These are phyloP conservation scores for Chrosomus eos DNA, from an alignment of 2,797 vertebrate species.

Conservation along the genomic window DNA sequence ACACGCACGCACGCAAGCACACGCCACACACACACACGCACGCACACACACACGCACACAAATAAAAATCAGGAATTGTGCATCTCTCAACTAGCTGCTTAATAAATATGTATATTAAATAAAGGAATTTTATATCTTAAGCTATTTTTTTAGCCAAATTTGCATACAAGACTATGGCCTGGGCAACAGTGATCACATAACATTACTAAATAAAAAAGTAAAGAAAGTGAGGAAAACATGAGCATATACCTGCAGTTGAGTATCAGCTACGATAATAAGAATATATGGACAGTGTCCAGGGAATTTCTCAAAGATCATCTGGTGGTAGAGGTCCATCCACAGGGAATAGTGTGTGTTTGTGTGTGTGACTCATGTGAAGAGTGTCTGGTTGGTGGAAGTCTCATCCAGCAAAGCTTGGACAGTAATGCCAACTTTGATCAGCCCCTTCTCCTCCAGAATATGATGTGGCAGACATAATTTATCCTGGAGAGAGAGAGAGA, in stretches of 20 bases:
- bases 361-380: slow-evolving; percentile 75
- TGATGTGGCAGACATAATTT: slow-evolving; percentile 96
- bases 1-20: slow-evolving; percentile 8
- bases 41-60: no score
- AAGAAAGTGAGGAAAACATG: background rate
- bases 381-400: slow-evolving; percentile 73
- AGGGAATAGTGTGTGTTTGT: slow-evolving; percentile 14
- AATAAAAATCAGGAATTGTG: slow-evolving; percentile 87
- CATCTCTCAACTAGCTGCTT: slow-evolving; percentile 81
- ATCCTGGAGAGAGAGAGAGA: slow-evolving; percentile 77
- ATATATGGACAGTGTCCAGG: background rate
- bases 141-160: background rate
- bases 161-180: background rate
- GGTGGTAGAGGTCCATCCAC: background rate
- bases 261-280: background rate
- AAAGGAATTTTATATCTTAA: slow-evolving; percentile 69
- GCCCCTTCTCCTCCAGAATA: slow-evolving; percentile 94
- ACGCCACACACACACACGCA: background rate
- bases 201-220: slow-evolving; percentile 11
- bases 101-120: slow-evolving; percentile 88
- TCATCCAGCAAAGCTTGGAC: slow-evolving; percentile 91
- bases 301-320: slow-evolving; percentile 3
- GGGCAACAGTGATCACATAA: slow-evolving; percentile 20
- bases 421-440: slow-evolving; percentile 89
- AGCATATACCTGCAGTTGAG: slow-evolving; percentile 25